Conservation (phyloP, 2,797 vertebrate species). For the Dendrocincla fuliginosa region DNA sequence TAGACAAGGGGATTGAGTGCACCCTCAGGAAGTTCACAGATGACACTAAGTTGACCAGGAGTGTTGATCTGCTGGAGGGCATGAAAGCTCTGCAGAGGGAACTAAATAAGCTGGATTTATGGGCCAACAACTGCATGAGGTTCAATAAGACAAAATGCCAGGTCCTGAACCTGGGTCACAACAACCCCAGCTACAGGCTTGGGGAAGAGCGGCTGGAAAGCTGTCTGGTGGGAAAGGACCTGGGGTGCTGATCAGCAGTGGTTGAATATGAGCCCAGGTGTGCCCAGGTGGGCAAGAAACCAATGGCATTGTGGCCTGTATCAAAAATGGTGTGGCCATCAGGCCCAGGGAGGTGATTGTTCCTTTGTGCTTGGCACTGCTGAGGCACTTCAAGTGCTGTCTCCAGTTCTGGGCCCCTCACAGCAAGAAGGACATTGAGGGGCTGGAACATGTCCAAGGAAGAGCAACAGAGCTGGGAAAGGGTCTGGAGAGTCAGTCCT, state of each 20-base stretch:
- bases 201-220: not conserved
- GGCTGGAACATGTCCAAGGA: not conserved
- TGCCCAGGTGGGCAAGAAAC: not conserved
- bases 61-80: not conserved
- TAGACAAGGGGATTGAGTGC: not conserved
- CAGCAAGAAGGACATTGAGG: accelerated
- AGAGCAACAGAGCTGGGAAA: not conserved
- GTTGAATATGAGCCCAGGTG: not conserved
- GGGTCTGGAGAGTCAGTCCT: not conserved
- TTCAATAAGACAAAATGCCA: not conserved
- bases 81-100: not conserved
- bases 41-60: not conserved
- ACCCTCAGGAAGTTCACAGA: not conserved
- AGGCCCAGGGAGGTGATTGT: not conserved
- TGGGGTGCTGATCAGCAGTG: not conserved
- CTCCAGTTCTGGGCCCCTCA: not conserved
- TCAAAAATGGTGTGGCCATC: not conserved
- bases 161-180: not conserved
- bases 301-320: not conserved
- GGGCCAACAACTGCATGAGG: not conserved
- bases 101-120: not conserved
- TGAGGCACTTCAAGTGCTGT: not conserved
- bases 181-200: not conserved
- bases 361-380: not conserved
- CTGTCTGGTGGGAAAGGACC: not conserved